Base-by-base conservation (phyloP, 2,113 vertebrate species). In the Limnothrissa miodon region DNA sequence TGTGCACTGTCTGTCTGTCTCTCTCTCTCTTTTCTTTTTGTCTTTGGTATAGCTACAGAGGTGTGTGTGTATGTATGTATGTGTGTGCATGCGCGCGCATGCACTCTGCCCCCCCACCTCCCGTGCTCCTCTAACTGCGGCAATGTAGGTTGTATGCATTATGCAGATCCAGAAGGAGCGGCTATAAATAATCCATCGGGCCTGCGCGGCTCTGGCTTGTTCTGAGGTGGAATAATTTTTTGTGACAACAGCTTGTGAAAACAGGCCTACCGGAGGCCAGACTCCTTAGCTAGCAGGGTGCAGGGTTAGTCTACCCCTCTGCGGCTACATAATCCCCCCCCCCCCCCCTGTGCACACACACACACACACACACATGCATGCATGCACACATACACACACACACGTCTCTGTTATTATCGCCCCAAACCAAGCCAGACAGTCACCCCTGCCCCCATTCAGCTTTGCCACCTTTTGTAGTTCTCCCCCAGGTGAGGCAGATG, bases 141-240 rank as follows among this genome's bases (percentile, higher is more conserved):
- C 74, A 45, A 74, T 82, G 81, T 82, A 82, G 82, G 66, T 48
- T 78, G 45, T 90, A 92, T 93, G 87, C 86, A 92, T 93, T 92
- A 92, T 93, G 92, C 91, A 93, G 89, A 90, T 87, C 88, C 86
- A 92, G 90, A 89, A 92, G 92, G 91, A 89, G 89, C 83, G 88
- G 87, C 93, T 92, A 92, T 93, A 93, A 93, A 93, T 93, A 93
- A 92, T 92, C 90, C 90, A 90, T 74, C 1, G 66, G 90, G 45
- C 56, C 29, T 78, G 25, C 29, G 66, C 44, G 84, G 90, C 91
- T 92, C 89, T 90, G 90, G 89, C 90, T 90, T 91, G 92, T 87
- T 91, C 90, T 86, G 90, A 89, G 81, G 91, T 84, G 85, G 93
- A 93, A 93, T 93, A 92, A 93, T 93, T 92, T 93, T 90, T 90